Evolutionary conservation across 2,797 vertebrate species (phyloP).

Genomic region (Hippoglossus hippoglossus): DNA sequence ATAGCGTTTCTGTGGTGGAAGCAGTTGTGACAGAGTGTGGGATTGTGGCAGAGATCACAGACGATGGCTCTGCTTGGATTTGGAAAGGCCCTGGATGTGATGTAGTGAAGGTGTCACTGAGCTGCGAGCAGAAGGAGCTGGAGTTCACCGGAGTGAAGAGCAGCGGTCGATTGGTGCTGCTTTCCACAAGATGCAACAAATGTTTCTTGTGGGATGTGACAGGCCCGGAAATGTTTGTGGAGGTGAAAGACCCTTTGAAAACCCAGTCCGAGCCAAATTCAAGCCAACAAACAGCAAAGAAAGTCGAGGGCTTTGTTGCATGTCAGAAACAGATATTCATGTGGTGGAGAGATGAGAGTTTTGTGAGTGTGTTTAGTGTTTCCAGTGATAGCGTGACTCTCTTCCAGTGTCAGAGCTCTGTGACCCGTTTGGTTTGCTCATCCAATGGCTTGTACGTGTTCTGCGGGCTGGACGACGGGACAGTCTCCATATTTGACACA

Average conservation of each 20-base stretch:
- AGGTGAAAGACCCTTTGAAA: constrained; percentile 57
- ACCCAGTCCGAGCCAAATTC: constrained; percentile 17
- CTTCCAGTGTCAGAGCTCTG: constrained; percentile 72
- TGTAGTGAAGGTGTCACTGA: constrained; percentile 58
- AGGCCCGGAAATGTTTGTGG: constrained; percentile 55
- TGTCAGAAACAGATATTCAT: constrained; percentile 59
- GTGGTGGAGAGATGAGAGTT: constrained; percentile 73
- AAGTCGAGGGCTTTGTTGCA: constrained; percentile 64
- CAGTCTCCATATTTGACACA: constrained; percentile 77
- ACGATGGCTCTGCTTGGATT: constrained; percentile 77
- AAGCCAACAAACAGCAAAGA: neutral
- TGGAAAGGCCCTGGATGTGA: constrained; percentile 63
- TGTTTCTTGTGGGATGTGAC: constrained; percentile 77
- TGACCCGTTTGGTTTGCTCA: constrained; percentile 78
- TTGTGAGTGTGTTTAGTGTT: constrained; percentile 69
- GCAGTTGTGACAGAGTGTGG: constrained; percentile 57
- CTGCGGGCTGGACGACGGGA: constrained; percentile 81
- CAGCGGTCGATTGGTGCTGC: constrained; percentile 68
- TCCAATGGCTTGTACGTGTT: constrained; percentile 59
- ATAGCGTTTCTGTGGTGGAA: constrained; percentile 14
- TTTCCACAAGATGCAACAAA: constrained; percentile 72
- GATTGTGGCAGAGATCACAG: constrained; percentile 44
- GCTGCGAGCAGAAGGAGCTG: constrained; percentile 54
- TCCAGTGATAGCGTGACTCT: constrained; percentile 39
- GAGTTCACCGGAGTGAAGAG: constrained; percentile 72